These are phyloP conservation scores for Cephus sareptanus DNA, from an alignment of 2,888 invertebrate genomes.

Conservation along the genomic window DNA sequence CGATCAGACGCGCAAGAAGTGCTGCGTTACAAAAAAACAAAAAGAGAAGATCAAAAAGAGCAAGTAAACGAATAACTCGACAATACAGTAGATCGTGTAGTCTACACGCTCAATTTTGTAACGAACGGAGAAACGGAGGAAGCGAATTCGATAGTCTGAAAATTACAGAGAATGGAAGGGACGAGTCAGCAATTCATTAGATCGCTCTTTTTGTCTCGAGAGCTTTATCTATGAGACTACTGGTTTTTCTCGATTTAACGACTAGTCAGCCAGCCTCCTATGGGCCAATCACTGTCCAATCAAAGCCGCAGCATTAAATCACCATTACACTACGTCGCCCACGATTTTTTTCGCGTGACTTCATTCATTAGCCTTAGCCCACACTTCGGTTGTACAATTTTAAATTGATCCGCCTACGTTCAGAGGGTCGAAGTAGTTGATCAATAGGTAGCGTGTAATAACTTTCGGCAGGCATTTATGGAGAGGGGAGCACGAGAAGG, in stretches of 20 bases:
- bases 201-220: constrained; percentile 14
- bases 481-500: background rate
- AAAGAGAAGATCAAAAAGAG: background rate
- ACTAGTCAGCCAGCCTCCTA: constrained; percentile 9
- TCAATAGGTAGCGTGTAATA: background rate
- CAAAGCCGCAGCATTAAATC: constrained; percentile 15
- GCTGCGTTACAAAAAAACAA: background rate
- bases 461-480: background rate
- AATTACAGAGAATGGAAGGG: constrained; percentile 37
- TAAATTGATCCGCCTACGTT: background rate
- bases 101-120: background rate
- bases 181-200: constrained; percentile 38
- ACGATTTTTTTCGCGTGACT: background rate
- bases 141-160: constrained; percentile 34
- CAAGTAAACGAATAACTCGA: constrained; percentile 7
- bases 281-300: constrained; percentile 17
- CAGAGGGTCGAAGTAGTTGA: background rate
- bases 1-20: background rate
- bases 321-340: constrained; percentile 1
- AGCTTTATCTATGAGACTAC: constrained; percentile 6
- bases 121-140: constrained; percentile 20
- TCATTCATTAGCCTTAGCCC: background rate
- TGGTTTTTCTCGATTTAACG: constrained; percentile 17
- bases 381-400: background rate
- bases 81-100: background rate